Evolutionary conservation across 92 coral and sea anemone species (phyloP), one percentile per base, ranked within the genome.

Genomic region (Desmophyllum pertusum): DNA sequence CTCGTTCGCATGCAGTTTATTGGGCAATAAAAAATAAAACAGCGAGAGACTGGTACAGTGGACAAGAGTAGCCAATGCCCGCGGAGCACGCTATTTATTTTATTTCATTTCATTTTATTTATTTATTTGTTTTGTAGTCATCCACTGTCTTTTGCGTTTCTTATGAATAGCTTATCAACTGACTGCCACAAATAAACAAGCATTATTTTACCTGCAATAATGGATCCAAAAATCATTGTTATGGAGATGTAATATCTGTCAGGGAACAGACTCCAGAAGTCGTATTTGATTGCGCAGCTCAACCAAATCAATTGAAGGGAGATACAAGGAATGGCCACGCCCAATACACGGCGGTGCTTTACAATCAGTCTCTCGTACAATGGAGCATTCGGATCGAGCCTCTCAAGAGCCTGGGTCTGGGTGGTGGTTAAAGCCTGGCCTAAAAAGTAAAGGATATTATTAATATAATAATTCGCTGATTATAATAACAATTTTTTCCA

Each of bases 191-290:
- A n/a, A n/a, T n/a, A n/a, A n/a, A n/a, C n/a, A n/a, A n/a, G n/a
- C n/a, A n/a, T n/a, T n/a, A n/a, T 21, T 30, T 52, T 81, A 93
- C 97, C 97, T 89, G 97, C 93, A 33, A 91, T 89, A 31, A 93
- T 78, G 6, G 97, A 93, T 2, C 97, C 97, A 84, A 93, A 88
- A 31, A 93, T 78, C 94, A 91, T 91, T n/a, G 95, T 91, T 19
- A 93, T 80, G 35, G 94, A 83, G 77, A 93, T 91, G 75, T 46
- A 91, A 62, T 50, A 93, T 66, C 86, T 89, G 19, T 84, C 93
- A 63, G 88, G 88, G 78, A 93, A 93, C 70, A 81, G 76, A 21
- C 74, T 42, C 97, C 97, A 93, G 73, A 80, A 90, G 81, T 93
- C 76, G 85, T 88, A 73, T 78, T 85, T 86, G 80, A 93, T 83